A percentile compares a stretch with the other conserved stretches of the same genome.
Conservation (phyloP, 2,888 invertebrate species). For the Drosophila antonietae region DNA sequence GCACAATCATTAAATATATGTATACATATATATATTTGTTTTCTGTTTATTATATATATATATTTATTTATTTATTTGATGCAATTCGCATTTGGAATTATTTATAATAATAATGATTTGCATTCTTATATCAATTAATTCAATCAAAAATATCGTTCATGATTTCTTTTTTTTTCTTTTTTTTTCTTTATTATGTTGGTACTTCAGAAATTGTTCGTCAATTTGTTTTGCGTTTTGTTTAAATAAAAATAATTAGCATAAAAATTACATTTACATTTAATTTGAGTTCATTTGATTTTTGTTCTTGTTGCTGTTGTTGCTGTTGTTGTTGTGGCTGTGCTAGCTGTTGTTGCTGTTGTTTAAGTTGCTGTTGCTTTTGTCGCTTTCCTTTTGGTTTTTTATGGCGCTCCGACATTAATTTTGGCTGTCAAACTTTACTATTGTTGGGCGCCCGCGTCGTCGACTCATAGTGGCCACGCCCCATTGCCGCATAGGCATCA, state of each 20-base stretch:
- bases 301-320: conserved; percentile 60
- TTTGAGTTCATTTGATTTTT: conserved; percentile 84
- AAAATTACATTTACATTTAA: conserved; percentile 84
- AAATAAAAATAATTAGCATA: conserved; percentile 83
- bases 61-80: conserved; percentile 44
- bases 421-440: conserved; percentile 77
- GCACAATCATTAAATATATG: conserved; percentile 57
- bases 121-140: conserved; percentile 71
- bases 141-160: conserved; percentile 74
- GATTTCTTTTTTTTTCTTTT: conserved; percentile 36
- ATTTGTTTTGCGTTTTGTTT: conserved; percentile 50
- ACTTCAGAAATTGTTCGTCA: conserved; percentile 47
- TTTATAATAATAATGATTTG: conserved; percentile 71
- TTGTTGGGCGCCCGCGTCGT: conserved; percentile 79
- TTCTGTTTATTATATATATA: conserved; percentile 20
- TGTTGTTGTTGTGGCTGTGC: conserved; percentile 61
- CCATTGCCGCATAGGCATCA: conserved; percentile 84
- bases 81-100: conserved; percentile 64
- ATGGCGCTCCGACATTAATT: conserved; percentile 60
- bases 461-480: conserved; percentile 83
- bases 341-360: conserved; percentile 52
- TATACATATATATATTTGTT: conserved; percentile 23
- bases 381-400: conserved; percentile 76
- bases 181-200: conserved; percentile 42
- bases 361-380: conserved; percentile 61